Conservation (phyloP, 2,888 invertebrate species). For the Auanema freiburgensis region DNA sequence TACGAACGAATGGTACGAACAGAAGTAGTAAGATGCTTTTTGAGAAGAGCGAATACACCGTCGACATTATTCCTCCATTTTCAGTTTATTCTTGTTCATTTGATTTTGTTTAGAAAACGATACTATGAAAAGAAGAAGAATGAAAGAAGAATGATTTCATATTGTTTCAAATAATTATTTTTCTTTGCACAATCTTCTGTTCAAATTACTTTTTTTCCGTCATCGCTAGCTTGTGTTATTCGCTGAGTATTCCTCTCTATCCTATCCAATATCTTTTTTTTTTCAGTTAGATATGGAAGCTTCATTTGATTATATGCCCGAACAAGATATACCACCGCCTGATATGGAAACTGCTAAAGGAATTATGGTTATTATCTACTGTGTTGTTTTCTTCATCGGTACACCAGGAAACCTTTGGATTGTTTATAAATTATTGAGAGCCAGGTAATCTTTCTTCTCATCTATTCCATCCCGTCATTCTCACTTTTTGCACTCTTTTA, state of each 20-base stretch:
- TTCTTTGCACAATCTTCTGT: background rate
- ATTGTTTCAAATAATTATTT: no score
- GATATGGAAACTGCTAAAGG: constrained; percentile 40
- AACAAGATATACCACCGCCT: constrained; percentile 3
- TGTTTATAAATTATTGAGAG: constrained; percentile 44
- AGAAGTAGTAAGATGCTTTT: no score
- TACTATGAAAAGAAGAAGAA: no score
- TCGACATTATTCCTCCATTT: no score
- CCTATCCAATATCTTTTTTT: background rate
- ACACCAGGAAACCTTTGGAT: constrained; percentile 55
- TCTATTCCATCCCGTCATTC: no score
- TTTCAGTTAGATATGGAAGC: no score
- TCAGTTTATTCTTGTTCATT: no score
- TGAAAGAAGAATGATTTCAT: no score
- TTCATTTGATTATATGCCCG: background rate
- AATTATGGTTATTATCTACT: constrained; percentile 48
- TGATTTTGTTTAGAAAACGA: no score
- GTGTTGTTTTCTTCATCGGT: constrained; percentile 48
- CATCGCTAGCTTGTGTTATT: background rate
- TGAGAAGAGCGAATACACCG: no score
- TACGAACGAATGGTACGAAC: no score
- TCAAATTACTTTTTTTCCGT: background rate
- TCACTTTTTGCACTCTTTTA: constrained; percentile 7
- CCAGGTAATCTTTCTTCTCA: constrained; percentile 27
- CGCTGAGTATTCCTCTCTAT: background rate